Evolutionary conservation across 2,113 vertebrate species (phyloP).

Genomic region (Protomyctophum bolini): DNA sequence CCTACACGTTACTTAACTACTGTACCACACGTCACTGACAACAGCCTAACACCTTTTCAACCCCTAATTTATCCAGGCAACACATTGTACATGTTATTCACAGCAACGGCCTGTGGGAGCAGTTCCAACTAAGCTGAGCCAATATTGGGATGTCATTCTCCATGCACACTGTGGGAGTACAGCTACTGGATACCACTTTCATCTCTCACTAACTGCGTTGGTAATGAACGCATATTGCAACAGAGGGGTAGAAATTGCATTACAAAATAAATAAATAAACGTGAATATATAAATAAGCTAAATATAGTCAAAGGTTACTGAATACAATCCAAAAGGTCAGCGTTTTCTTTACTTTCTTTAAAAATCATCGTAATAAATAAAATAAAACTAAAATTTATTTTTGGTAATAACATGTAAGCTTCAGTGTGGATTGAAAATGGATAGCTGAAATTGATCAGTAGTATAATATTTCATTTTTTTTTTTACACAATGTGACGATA

Average conservation of each 20-base stretch:
- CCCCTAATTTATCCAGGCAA: constrained; percentile 39
- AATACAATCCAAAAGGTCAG: constrained; percentile 9
- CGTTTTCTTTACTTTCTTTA: constrained; percentile 6
- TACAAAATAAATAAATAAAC: constrained; percentile 14
- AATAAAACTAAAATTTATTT: constrained; percentile 19
- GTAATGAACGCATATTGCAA: constrained; percentile 49
- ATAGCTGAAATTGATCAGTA: constrained; percentile 35
- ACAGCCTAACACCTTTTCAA: constrained; percentile 43
- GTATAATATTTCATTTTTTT: constrained; percentile 26
- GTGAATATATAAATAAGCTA: background rate
- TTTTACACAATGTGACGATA: constrained; percentile 42
- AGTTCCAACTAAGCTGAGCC: constrained; percentile 43
- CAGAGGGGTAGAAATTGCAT: constrained; percentile 26
- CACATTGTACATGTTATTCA: constrained; percentile 46
- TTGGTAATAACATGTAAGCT: constrained; percentile 23
- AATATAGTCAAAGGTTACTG: constrained; percentile 30
- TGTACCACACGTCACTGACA: constrained; percentile 29
- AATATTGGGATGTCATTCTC: constrained; percentile 40
- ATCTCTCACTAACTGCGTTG: constrained; percentile 51
- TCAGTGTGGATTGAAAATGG: constrained; percentile 23
- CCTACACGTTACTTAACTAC: constrained; percentile 3
- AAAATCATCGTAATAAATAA: constrained; percentile 5
- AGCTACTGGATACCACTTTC: constrained; percentile 36
- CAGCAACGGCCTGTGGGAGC: constrained; percentile 40
- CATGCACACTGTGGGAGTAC: constrained; percentile 60